Percentiles rank a stretch among this genome's conserved stretches.
Evolutionary conservation across 2,888 invertebrate genomes (phyloP).

Genomic region (Mesorhabditis belari): DNA sequence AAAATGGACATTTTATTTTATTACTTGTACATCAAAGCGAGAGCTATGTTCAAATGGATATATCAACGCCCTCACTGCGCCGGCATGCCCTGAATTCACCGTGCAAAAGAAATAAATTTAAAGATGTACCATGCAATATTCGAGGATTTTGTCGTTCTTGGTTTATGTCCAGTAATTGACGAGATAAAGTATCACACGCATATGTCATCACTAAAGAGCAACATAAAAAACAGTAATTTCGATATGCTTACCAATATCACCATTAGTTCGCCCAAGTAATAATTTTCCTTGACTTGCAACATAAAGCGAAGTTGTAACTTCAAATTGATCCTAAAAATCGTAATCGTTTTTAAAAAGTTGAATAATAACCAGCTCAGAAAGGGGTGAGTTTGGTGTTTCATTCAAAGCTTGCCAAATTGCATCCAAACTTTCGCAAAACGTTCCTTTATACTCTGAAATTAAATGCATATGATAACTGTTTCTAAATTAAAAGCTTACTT

Average conservation of each 20-base stretch:
- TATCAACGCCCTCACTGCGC: slow-evolving; percentile 83
- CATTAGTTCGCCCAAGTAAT: slow-evolving; percentile 89
- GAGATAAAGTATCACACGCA: slow-evolving; percentile 86
- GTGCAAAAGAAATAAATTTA: slow-evolving; percentile 54
- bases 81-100: slow-evolving; percentile 77
- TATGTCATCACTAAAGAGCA: slow-evolving; percentile 71
- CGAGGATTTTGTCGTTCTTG: slow-evolving; percentile 15
- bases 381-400: slow-evolving; percentile 11
- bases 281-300: slow-evolving; percentile 83
- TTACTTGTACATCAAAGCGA: slow-evolving; percentile 60
- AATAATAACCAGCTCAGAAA: slow-evolving; percentile 19
- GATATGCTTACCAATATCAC: slow-evolving; percentile 66
- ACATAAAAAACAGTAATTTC: background rate
- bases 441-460: slow-evolving; percentile 35
- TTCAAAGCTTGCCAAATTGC: slow-evolving; percentile 26
- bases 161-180: slow-evolving; percentile 67
- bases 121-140: slow-evolving; percentile 14
- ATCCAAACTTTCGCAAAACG: slow-evolving; percentile 25
- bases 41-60: slow-evolving; percentile 81
- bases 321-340: slow-evolving; percentile 12
- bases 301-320: slow-evolving; percentile 69
- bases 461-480: background rate
- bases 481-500: slow-evolving; percentile 8
- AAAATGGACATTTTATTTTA: background rate
- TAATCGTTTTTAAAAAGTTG: background rate